Conservation (phyloP, 2,797 vertebrate genomes). For the Poecilia velifera region DNA sequence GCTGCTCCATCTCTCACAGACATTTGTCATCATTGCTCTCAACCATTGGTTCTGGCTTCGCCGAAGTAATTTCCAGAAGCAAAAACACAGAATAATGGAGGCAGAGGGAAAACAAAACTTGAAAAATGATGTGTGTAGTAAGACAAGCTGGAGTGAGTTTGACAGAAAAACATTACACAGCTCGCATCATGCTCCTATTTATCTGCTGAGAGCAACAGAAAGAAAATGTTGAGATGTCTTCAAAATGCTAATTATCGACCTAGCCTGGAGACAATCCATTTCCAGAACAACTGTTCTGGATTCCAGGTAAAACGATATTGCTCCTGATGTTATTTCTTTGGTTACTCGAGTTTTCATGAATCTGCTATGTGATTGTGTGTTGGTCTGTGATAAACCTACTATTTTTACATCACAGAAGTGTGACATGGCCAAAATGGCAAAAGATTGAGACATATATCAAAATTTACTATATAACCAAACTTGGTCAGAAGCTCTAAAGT, state of each 20-base stretch:
- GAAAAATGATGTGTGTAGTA: neutral
- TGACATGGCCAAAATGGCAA: neutral
- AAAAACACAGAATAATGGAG: neutral
- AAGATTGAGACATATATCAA: constrained; percentile 6
- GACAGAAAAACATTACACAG: neutral
- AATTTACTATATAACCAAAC: neutral
- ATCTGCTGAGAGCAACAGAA: neutral
- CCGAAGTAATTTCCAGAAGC: neutral
- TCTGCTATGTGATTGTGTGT: neutral
- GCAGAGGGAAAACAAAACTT: neutral
- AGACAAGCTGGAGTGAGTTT: neutral
- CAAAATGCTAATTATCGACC: neutral
- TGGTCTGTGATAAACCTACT: neutral
- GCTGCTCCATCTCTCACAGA: constrained; percentile 4
- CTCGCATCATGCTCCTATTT: neutral
- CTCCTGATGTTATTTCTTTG: neutral
- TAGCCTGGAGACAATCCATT: neutral
- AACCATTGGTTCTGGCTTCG: constrained; percentile 42
- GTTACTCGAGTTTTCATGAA: neutral
- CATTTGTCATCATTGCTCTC: neutral
- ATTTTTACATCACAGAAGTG: neutral
- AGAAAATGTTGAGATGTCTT: neutral
- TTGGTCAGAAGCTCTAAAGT: constrained; percentile 1
- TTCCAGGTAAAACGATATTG: neutral
- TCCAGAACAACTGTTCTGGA: neutral